Base-by-base conservation (phyloP, 1,140 invertebrate species). In the Charaxes varanes region DNA sequence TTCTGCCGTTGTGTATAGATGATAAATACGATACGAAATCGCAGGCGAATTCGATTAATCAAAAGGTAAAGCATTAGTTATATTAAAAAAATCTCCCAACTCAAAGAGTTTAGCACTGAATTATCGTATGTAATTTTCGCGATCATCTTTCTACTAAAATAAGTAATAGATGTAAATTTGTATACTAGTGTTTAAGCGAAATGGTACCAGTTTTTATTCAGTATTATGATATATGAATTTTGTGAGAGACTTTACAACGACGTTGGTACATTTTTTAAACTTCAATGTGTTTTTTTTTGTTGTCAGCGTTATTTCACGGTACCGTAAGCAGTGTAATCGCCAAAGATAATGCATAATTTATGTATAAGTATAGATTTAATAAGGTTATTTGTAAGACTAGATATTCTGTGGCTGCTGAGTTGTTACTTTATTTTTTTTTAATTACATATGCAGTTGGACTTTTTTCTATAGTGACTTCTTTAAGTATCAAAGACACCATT, bases 321-420 rank as follows among this genome's bases (percentile, higher is more conserved):
- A 78, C 66, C 62, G 56, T 67, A 62, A 74, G 65, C 69, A 79
- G 71, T 79, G 72, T 79, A 81, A 67, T 79, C 78, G 78, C 78
- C 78, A 82, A 82, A 82, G 78, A 82, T 82, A 79, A 63, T 71
- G 78, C 78, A 82, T 82, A 82, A 82, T 82, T 62, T 52, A 34
- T 51, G 32, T 72, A 66, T 48, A 65, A 71, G 56, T 48, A 27
- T 34, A 40, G 24, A 17, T 34, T 36, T 32, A 10, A 45, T 66
- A 70, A 62, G 53, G 26, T 15, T 52, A 53, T 40, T 37, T 50
- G 38, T 54, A 45, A 42, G 44, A 28, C 4, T 46, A 41, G 46
- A 47, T 51, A 42, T 51, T 53, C 32, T 34, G 35, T 54, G 53
- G 41, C 54, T 52, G 48, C 41, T 45, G 36, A 11, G 8, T 33